Percentiles rank a stretch among this genome's conserved stretches.
phyloP scores from a whole-genome alignment of 1,140 invertebrate genomes.

The Muscidifurax raptorellus region DNA sequence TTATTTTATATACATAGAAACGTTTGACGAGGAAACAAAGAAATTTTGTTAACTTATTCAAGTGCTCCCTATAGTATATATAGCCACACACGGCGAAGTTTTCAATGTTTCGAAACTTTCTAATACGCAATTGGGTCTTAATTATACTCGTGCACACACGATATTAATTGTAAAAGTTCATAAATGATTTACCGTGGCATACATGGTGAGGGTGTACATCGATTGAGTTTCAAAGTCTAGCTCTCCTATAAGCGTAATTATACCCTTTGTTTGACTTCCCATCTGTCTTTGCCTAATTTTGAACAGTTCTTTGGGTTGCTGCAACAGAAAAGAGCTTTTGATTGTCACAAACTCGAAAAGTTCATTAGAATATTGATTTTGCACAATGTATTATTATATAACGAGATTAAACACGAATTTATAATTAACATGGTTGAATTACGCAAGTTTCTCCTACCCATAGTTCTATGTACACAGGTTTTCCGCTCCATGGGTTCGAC shows the following conservation, averaged over 20 bases:
- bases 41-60: not conserved
- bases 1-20: too few species aligned
- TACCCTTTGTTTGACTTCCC: slow-evolving; percentile 84
- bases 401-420: not conserved
- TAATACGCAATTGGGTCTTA: too few species aligned
- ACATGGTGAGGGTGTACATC: slow-evolving; percentile 87
- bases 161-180: slow-evolving; percentile 54
- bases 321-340: slow-evolving; percentile 40
- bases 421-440: not conserved
- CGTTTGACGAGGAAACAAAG: slow-evolving; percentile 2
- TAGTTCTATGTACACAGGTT: slow-evolving; percentile 87
- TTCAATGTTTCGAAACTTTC: too few species aligned
- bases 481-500: slow-evolving; percentile 85
- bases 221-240: slow-evolving; percentile 91
- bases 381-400: not conserved
- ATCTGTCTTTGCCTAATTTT: slow-evolving; percentile 86
- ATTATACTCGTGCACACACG: too few species aligned
- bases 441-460: slow-evolving; percentile 76
- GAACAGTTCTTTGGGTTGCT: slow-evolving; percentile 78
- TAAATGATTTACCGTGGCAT: slow-evolving; percentile 83
- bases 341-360: not conserved
- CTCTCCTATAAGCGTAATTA: slow-evolving; percentile 83
- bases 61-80: too few species aligned
- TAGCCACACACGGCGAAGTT: too few species aligned
- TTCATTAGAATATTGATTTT: not conserved